Evolutionary conservation across 2,797 vertebrate genomes (phyloP).

Genomic region (Sandelia bainsii): DNA sequence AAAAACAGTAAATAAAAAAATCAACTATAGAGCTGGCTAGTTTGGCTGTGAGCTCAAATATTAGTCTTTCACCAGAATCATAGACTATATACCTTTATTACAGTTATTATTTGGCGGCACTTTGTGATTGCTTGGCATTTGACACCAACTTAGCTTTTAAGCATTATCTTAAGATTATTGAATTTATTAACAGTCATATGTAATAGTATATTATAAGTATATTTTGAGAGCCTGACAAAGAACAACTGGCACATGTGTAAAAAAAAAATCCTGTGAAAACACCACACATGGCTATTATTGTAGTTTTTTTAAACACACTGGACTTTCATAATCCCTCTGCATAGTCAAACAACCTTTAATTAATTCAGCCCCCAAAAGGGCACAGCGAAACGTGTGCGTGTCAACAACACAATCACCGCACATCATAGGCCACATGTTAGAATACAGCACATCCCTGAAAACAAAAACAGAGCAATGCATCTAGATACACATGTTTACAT

Average conservation of each 20-base stretch:
- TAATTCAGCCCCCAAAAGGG: constrained; percentile 60
- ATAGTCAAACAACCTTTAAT: constrained; percentile 68
- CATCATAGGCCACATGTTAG: constrained; percentile 52
- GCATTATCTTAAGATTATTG: background rate
- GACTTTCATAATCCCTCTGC: constrained; percentile 60
- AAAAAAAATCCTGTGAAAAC: constrained; percentile 41
- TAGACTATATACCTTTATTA: no score
- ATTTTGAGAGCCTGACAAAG: constrained; percentile 17
- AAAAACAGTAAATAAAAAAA: no score
- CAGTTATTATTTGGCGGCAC: background rate
- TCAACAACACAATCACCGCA: constrained; percentile 65
- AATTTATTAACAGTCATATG: background rate
- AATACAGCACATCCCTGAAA: constrained; percentile 59
- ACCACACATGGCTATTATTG: constrained; percentile 53
- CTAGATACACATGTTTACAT: constrained; percentile 77
- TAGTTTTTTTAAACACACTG: constrained; percentile 38
- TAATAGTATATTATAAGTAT: background rate
- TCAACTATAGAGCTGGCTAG: no score
- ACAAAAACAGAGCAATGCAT: constrained; percentile 73
- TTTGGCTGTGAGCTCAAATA: no score
- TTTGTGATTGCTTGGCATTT: background rate
- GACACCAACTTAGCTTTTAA: background rate
- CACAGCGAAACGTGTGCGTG: constrained; percentile 36
- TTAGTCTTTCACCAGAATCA: no score
- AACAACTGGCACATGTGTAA: constrained; percentile 1